These are phyloP conservation scores for Phoenicopterus ruber DNA, from an alignment of 2,113 vertebrate genomes.

Conservation along the genomic window DNA sequence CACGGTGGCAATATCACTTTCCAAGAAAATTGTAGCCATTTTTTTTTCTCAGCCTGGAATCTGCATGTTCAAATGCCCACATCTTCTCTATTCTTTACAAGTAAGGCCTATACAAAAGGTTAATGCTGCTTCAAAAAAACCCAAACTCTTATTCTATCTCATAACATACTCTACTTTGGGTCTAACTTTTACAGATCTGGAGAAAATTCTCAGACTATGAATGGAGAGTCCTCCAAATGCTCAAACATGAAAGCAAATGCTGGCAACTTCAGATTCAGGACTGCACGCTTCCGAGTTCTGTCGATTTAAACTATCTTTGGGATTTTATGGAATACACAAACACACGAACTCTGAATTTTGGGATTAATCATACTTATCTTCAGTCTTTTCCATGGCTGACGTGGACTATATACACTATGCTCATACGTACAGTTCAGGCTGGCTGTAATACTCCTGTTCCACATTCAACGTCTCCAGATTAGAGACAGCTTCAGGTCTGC, in stretches of 20 bases:
- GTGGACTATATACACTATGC: accelerated
- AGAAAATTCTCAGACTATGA: neutral
- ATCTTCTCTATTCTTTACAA: neutral
- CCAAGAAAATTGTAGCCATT: neutral
- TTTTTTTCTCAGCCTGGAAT: neutral
- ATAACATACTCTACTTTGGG: neutral
- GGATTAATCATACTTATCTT: neutral
- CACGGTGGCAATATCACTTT: neutral
- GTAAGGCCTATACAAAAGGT: neutral
- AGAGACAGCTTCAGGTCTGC: neutral
- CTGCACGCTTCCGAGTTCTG: neutral
- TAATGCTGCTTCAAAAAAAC: neutral
- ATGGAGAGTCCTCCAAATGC: neutral
- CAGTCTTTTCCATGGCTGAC: no score
- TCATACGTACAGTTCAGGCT: neutral
- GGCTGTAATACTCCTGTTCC: neutral
- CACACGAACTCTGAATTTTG: neutral
- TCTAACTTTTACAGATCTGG: accelerated
- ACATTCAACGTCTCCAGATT: neutral
- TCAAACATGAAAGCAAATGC: neutral
- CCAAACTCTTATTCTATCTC: neutral
- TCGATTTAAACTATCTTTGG: neutral
- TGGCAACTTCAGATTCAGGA: neutral
- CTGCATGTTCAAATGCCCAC: neutral
- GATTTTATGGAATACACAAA: neutral